phyloP scores from a whole-genome alignment of 2,888 invertebrate genomes.

The Dolichopus griseipennis region DNA sequence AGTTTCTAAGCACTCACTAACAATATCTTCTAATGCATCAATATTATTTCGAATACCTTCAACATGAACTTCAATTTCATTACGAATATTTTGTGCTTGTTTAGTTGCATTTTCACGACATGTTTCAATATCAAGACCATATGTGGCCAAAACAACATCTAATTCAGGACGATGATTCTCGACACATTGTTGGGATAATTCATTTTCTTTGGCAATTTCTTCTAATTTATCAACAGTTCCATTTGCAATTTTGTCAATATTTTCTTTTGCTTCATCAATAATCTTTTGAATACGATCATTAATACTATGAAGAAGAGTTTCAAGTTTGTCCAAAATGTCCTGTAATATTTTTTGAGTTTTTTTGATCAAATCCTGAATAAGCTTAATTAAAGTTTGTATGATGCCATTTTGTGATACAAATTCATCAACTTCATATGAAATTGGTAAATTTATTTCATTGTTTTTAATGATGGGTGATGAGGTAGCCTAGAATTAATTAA shows the following conservation, averaged over 20 bases:
- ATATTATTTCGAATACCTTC: slow-evolving; percentile 7
- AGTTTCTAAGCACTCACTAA: not conserved
- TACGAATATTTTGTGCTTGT: slow-evolving; percentile 5
- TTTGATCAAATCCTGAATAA: not conserved
- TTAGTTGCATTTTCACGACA: slow-evolving; percentile 1
- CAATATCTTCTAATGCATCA: not conserved
- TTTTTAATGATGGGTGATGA: not conserved
- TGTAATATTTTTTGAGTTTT: not conserved
- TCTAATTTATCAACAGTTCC: slow-evolving; percentile 2
- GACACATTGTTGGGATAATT: slow-evolving; percentile 7
- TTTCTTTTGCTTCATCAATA: not conserved
- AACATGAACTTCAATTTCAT: not conserved
- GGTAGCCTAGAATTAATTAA: not conserved
- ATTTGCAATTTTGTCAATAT: not conserved
- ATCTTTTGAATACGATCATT: not conserved
- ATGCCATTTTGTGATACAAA: not conserved
- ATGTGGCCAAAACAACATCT: not conserved
- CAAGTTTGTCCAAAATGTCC: not conserved
- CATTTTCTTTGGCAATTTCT: slow-evolving; percentile 8
- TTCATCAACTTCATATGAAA: not conserved
- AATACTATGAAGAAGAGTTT: not conserved
- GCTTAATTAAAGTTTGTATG: not conserved
- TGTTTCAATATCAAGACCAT: not conserved
- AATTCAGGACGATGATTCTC: slow-evolving; percentile 4
- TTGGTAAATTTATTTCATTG: not conserved